Conservation (phyloP, 1,140 invertebrate genomes). For the Leptinotarsa defecta region DNA sequence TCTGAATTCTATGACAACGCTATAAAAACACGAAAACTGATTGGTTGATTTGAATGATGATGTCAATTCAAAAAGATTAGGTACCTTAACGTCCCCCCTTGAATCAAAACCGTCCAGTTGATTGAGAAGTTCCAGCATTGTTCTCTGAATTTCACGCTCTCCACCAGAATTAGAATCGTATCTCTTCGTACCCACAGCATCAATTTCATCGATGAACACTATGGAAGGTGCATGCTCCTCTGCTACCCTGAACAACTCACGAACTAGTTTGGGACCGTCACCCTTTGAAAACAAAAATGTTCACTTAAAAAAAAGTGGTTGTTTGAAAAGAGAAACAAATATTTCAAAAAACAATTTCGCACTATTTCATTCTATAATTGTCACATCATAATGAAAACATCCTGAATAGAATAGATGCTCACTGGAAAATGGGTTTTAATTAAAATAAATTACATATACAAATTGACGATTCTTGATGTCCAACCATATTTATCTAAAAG, state of each 20-base stretch:
- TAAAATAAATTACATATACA: no score
- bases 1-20: no score
- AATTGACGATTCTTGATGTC: no score
- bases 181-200: slow-evolving; percentile 98
- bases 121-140: slow-evolving; percentile 99
- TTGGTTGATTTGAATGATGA: neutral
- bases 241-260: slow-evolving; percentile 97
- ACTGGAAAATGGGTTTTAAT: no score
- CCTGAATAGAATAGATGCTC: no score
- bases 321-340: neutral
- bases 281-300: slow-evolving; percentile 63
- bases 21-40: neutral
- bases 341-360: neutral
- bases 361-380: no score
- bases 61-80: neutral
- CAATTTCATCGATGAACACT: slow-evolving; percentile 99
- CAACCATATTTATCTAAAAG: no score
- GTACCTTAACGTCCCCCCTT: slow-evolving; percentile 90
- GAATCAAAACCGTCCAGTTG: slow-evolving; percentile 99
- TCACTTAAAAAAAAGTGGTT: no score
- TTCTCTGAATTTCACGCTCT: slow-evolving; percentile 98
- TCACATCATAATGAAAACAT: no score
- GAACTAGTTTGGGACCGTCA: slow-evolving; percentile 97
- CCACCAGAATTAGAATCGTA: slow-evolving; percentile 99
- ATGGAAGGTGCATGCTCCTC: slow-evolving; percentile 99